Evolutionary conservation across 2,113 vertebrate species (phyloP), one percentile per base, ranked within the genome.

Genomic region (Thomomys bottae): DNA sequence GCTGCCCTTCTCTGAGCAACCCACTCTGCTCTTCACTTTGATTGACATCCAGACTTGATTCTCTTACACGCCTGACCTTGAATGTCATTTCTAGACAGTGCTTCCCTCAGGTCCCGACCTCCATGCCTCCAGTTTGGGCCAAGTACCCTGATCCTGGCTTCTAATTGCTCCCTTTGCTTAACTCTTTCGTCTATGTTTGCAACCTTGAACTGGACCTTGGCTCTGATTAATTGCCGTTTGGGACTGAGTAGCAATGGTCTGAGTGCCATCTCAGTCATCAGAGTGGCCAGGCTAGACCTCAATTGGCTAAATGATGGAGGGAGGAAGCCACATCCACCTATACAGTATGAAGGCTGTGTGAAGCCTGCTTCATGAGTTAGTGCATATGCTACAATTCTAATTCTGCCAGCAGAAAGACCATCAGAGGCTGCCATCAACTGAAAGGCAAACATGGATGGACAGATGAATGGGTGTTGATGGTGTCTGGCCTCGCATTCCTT

Each of bases 121-220:
- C 79, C 73, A 59, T 1, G 30, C 30, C 78, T 75, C 77, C 45
- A 78, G 28, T 28, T 36, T 64, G 83, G 81, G 76, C 90, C 92
- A 90, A 61, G 64, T 81, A 93, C 42, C 84, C 64, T 49, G 63
- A 88, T 94, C 40, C 72, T 90, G 76, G 64, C 61, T 90, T 73
- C 93, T 97, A 96, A 96, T 96, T 95, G 64, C 92, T 97, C 95
- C 95, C 95, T 95, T 82, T 90, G 95, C 88, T 93, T 93, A 93
- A 81, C 80, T 82, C 61, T 84, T 36, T 70, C 54, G 23, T 90
- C 84, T 59, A 76, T 0, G 20, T 57, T 93, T 77, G 80, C 78
- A 72, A 92, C 71, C 36, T 42, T 38, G 77, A 76, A 28, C 6
- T 82, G 64, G 93, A 80, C 73, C 42, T 87, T 93, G 93, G 73